A percentile compares a stretch with the other conserved stretches of the same genome.
These are phyloP conservation scores for Trichopoda pennipes DNA, from an alignment of 2,888 invertebrate genomes.

Conservation along the genomic window DNA sequence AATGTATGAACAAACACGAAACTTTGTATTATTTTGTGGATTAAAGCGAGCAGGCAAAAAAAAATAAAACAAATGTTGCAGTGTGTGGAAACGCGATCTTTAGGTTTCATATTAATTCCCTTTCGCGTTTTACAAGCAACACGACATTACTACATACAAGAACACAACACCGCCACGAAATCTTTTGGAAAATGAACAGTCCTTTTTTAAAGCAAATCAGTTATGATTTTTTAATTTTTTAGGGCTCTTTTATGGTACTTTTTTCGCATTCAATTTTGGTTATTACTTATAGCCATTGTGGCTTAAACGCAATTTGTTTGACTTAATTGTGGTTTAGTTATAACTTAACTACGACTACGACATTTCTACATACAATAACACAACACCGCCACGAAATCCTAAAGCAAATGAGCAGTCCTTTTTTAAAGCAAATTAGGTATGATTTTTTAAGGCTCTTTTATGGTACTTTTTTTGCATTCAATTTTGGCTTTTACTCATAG, in stretches of 20 bases:
- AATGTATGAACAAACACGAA: slow-evolving; percentile 63
- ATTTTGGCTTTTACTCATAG: too few relatives aligned
- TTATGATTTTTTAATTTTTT: not conserved
- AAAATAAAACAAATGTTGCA: slow-evolving; percentile 32
- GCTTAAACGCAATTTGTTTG: too few relatives aligned
- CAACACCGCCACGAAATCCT: too few relatives aligned
- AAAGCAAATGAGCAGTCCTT: too few relatives aligned
- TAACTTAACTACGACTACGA: not conserved
- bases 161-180: slow-evolving; percentile 57
- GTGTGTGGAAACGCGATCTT: slow-evolving; percentile 68
- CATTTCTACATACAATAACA: too few relatives aligned
- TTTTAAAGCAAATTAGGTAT: too few relatives aligned
- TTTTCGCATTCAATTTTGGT: not conserved
- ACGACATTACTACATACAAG: slow-evolving; percentile 63
- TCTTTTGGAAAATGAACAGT: slow-evolving; percentile 28
- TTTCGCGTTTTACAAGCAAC: slow-evolving; percentile 70
- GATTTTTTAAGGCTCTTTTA: not conserved
- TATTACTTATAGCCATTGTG: not conserved
- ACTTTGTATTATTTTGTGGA: slow-evolving; percentile 57
- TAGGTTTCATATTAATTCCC: slow-evolving; percentile 71
- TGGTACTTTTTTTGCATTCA: slow-evolving; percentile 4
- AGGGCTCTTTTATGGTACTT: not conserved
- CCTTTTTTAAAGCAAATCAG: slow-evolving; percentile 39
- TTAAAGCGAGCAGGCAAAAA: slow-evolving; percentile 32
- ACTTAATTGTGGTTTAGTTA: not conserved